phyloP scores from a whole-genome alignment of 2,113 vertebrate species.

The Herpetotheres cachinnans region DNA sequence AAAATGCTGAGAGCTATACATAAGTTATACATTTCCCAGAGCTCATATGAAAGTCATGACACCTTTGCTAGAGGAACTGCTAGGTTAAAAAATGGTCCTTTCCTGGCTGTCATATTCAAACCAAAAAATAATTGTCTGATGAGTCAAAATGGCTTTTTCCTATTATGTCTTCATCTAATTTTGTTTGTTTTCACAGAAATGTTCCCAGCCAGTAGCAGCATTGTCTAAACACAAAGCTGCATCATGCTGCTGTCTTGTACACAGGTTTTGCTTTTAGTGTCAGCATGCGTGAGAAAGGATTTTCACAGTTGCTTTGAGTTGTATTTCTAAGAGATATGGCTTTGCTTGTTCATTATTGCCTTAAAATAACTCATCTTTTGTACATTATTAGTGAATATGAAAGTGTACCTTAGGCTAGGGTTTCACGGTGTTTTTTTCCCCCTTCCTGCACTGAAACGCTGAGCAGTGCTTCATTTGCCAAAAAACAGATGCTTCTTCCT shows the following conservation, averaged over 20 bases:
- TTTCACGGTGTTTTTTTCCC: neutral
- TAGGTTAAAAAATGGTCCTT: neutral
- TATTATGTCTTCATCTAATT: neutral
- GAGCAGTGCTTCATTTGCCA: constrained; percentile 11
- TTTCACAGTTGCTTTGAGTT: neutral
- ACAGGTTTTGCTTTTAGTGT: neutral
- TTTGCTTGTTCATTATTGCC: neutral
- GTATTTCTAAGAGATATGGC: neutral
- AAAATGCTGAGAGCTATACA: neutral
- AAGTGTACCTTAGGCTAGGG: neutral
- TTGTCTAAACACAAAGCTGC: neutral
- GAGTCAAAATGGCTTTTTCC: neutral
- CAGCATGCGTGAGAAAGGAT: neutral
- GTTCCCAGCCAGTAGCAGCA: neutral
- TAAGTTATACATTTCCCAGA: neutral
- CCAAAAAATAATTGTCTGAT: neutral
- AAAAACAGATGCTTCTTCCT: constrained; percentile 25
- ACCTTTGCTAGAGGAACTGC: neutral
- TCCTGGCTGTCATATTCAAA: neutral
- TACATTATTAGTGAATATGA: neutral
- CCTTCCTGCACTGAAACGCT: constrained; percentile 1
- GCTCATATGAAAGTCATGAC: neutral
- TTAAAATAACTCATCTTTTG: neutral
- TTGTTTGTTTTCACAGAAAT: neutral
- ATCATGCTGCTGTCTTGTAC: neutral